Base-by-base conservation (phyloP, 2,113 vertebrate species). In the Scatophagus argus region DNA sequence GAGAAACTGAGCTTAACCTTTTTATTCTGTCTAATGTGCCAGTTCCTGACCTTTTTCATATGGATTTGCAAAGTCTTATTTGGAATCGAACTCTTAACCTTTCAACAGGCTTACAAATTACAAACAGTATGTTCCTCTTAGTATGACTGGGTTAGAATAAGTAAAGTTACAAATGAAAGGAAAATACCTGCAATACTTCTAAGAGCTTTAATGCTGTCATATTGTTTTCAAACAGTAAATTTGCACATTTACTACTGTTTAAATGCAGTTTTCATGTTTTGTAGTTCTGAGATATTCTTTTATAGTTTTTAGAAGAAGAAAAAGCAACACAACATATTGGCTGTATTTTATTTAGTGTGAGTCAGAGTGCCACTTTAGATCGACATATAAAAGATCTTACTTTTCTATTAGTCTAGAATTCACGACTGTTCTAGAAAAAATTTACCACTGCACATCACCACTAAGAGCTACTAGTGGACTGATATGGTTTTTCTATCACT, bases 1-100 rank as follows among this genome's bases (percentile, higher is more conserved):
- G 38, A 93, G 92, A 34, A 68, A 34, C n/a, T 72, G 3, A 72
- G 19, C 2, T 16, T 19, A 52, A 9, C 2, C 25, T 56, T 64
- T 73, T 17, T 2, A 47, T 32, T 36, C 13, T 16, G 12, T 69
- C 19, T 13, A 17, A 49, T 5, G 6, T 56, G 3, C 5, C 41
- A 5, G 5, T 64, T 65, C 13, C 17, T 82, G 51, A 78, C 25
- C 36, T 31, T 60, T 65, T 65, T 32, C 3, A 25, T 70, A 21
- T 38, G 43, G 43, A 6, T 60, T 31, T 7, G 17, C 2, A n/a
- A 17, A 1, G 2, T 63, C 27, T 54, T 23, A n/a, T 32, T 13
- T 34, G 14, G 23, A 31, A 41, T 58, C 7, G 0, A 39, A 41
- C 19, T 19, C 14, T n/a, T 6, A 36, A n/a, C 38, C n/a, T 44